Base-by-base conservation (phyloP, 2,113 vertebrate genomes). In the Hystrix cristata region DNA sequence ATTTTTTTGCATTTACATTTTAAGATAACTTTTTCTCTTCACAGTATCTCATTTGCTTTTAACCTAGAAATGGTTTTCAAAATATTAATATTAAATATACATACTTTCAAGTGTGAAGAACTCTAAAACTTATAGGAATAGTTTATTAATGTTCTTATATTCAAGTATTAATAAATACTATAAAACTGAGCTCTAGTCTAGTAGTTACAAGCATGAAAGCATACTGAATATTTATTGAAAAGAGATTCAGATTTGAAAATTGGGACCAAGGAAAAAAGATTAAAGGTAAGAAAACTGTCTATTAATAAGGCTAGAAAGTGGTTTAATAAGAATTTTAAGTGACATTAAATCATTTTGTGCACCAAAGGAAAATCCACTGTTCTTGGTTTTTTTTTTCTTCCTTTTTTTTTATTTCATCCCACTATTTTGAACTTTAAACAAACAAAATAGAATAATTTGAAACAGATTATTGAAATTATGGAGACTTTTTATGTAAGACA, bases 321-420 rank as follows among this genome's bases (percentile, higher is more conserved):
- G 46, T 88, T 92, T 67, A 90, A 60, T 85, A 55, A 80, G 43
- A 51, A 88, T 69, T 94, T 93, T 82, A 91, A 93, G 78, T 72
- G 23, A 43, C 21, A 19, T 85, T 65, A 88, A 88, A n/a, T 85
- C 76, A 51, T 86, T 79, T 60, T 48, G 88, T 48, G 38, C 21
- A 92, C 23, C 46, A 71, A 7, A 46, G 2, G 11, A 16, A 31
- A 83, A 62, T n/a, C 14, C 1, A 46, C 69, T 71, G 3, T 21
- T 43, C 67, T 38, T 69, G 34, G 14, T 15, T 59, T 59, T 62
- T 65, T 16, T 3, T 38, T 34, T 38, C 38, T 38, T n/a, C 2
- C 15, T 69, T 71, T 71, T 18, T 18, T 38, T 31, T 38, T 38
- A 4, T 21, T 71, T 71, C 38, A 19, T n/a, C 16, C 34, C 27